Evolutionary conservation across 2,888 invertebrate genomes (phyloP).

Genomic region (Clunio marinus): DNA sequence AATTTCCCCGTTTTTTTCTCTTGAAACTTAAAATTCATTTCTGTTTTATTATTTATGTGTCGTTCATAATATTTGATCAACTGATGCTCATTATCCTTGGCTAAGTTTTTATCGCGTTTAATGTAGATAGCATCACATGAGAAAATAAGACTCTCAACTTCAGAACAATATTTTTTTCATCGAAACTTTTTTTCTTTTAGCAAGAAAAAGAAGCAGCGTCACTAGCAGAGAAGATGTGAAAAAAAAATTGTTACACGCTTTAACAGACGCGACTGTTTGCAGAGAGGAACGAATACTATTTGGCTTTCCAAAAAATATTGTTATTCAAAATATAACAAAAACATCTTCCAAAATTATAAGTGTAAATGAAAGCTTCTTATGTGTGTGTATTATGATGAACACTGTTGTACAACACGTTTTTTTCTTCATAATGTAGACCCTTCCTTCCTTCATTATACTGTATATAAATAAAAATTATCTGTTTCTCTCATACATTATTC

Average conservation of each 20-base stretch:
- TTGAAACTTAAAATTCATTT: background rate
- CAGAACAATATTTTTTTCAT: background rate
- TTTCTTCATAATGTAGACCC: background rate
- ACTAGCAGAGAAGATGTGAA: constrained; percentile 11
- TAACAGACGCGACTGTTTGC: constrained; percentile 52
- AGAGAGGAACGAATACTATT: constrained; percentile 54
- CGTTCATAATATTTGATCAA: background rate
- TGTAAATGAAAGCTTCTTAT: constrained; percentile 30
- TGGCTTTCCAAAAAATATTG: constrained; percentile 46
- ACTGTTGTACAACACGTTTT: background rate
- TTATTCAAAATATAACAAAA: constrained; percentile 38
- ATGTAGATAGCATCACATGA: background rate
- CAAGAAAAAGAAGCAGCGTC: background rate
- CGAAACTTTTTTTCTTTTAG: background rate
- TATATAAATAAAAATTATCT: constrained; percentile 35
- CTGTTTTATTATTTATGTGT: too few species aligned
- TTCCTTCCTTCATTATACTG: background rate
- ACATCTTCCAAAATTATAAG: constrained; percentile 39
- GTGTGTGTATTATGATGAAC: constrained; percentile 19
- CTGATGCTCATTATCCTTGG: too few species aligned
- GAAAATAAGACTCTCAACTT: background rate
- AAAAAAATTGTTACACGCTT: constrained; percentile 36
- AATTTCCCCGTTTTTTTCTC: background rate
- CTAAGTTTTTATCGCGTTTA: constrained; percentile 4
- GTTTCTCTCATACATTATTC: constrained; percentile 38